Conservation (phyloP, 2,113 vertebrate genomes). For the Proterorhinus semilunaris region DNA sequence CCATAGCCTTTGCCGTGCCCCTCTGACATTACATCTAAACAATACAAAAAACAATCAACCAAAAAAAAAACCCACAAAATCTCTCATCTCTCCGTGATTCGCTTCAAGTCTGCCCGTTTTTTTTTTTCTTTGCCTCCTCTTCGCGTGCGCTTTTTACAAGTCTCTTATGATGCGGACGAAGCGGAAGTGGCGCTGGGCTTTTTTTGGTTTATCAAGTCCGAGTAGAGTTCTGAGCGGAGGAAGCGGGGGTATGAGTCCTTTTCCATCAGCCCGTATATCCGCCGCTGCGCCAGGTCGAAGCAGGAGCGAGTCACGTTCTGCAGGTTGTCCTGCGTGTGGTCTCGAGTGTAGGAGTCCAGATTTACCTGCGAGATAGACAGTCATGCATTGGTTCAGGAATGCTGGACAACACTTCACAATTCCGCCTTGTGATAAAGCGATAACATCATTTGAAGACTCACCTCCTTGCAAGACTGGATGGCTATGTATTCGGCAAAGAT, state of each 20-base stretch:
- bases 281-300: conserved; percentile 93
- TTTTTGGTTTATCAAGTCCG: conserved; percentile 95
- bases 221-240: conserved; percentile 94
- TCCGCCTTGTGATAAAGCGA: too few relatives aligned
- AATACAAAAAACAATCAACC: conserved; percentile 25
- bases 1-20: conserved; percentile 68
- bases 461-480: conserved; percentile 98
- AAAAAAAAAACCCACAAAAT: conserved; percentile 58
- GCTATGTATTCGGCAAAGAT: conserved; percentile 95
- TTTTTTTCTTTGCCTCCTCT: conserved; percentile 8
- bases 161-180: conserved; percentile 79
- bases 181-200: conserved; percentile 85
- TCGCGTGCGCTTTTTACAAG: conserved; percentile 11
- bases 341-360: conserved; percentile 92
- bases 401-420: neutral
- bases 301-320: conserved; percentile 88
- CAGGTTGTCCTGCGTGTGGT: conserved; percentile 96
- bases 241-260: conserved; percentile 98
- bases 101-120: conserved; percentile 47
- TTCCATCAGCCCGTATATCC: conserved; percentile 98
- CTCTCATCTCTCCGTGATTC: conserved; percentile 28
- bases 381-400: neutral
- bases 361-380: conserved; percentile 82
- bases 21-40: conserved; percentile 40
- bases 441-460: conserved; percentile 59